Evolutionary conservation across 2,797 vertebrate genomes (phyloP).

Genomic region (Danio choprae): DNA sequence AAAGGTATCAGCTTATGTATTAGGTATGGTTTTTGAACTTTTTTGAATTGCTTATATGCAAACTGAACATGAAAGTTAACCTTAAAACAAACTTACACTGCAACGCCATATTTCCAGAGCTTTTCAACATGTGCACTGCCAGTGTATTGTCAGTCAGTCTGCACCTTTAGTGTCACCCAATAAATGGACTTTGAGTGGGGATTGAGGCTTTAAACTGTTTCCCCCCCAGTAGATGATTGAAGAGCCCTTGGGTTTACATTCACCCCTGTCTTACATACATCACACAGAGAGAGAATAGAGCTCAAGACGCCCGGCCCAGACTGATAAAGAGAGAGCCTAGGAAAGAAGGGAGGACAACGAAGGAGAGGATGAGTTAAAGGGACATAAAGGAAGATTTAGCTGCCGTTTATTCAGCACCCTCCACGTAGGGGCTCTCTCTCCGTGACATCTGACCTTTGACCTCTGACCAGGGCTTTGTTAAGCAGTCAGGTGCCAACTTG

Average conservation of each 20-base stretch:
- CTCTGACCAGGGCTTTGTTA: constrained; percentile 61
- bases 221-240: constrained; percentile 36
- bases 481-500: constrained; percentile 62
- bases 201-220: constrained; percentile 43
- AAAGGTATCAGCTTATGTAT: neutral
- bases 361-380: constrained; percentile 45
- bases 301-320: constrained; percentile 15
- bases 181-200: constrained; percentile 31
- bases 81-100: neutral
- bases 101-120: neutral
- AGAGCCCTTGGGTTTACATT: constrained; percentile 40
- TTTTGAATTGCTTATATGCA: neutral
- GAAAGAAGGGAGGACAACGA: constrained; percentile 38
- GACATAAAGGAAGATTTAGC: constrained; percentile 58
- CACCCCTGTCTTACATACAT: constrained; percentile 45
- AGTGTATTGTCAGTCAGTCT: constrained; percentile 9
- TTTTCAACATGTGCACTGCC: neutral
- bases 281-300: constrained; percentile 37
- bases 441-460: constrained; percentile 58
- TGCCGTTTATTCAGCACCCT: constrained; percentile 50
- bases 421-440: constrained; percentile 45
- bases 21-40: neutral
- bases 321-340: constrained; percentile 40
- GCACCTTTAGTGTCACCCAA: constrained; percentile 12
- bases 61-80: neutral